Conservation (phyloP, 2,888 invertebrate species). For the Willowsia nigromaculata region DNA sequence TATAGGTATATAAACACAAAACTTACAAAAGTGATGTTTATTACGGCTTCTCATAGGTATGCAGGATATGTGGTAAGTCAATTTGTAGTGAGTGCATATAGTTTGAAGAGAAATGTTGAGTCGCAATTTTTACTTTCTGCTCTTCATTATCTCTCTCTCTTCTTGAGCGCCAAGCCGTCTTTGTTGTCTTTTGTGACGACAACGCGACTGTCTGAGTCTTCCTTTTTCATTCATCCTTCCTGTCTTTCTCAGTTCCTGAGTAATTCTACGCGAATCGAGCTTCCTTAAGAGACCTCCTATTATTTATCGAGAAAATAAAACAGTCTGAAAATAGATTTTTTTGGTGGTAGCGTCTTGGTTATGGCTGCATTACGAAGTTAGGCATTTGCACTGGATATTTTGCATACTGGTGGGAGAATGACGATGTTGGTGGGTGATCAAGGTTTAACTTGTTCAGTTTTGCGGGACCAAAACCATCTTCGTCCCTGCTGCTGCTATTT, state of each 20-base stretch:
- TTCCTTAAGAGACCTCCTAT: neutral
- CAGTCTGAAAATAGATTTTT: neutral
- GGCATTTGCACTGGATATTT: neutral
- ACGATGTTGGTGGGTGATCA: slow-evolving; percentile 5
- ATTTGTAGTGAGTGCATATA: too few species aligned
- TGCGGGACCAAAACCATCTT: neutral
- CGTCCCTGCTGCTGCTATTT: neutral
- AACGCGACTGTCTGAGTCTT: neutral
- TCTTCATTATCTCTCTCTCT: slow-evolving; percentile 27
- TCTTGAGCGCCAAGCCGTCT: slow-evolving; percentile 17
- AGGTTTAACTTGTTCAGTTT: neutral
- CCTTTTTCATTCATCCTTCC: slow-evolving; percentile 7
- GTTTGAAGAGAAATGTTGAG: too few species aligned
- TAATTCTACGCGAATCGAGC: slow-evolving; percentile 1
- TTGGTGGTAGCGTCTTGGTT: neutral
- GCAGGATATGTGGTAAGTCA: neutral
- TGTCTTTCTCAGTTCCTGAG: neutral
- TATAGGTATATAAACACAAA: neutral
- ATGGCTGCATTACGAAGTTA: neutral
- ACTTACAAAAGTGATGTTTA: neutral
- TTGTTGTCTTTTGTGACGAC: neutral
- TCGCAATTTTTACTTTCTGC: neutral
- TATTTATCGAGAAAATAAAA: slow-evolving; percentile 1
- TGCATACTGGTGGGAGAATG: neutral
- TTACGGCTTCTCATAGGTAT: neutral